Evolutionary conservation across 2,888 invertebrate species (phyloP).

Genomic region (Gibbula magus): DNA sequence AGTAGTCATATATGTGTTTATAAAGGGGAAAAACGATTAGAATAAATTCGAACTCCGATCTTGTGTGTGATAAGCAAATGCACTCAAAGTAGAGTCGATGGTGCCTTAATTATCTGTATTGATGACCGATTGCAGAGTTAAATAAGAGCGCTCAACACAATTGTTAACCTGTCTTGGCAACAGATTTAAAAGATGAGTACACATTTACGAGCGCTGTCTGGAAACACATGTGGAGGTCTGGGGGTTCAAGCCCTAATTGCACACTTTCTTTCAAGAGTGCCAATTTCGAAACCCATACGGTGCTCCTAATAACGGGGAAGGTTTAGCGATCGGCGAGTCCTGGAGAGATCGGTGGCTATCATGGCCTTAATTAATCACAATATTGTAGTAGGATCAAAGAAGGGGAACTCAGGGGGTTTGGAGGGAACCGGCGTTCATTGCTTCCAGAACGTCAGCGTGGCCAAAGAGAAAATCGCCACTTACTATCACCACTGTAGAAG

Average conservation of each 20-base stretch:
- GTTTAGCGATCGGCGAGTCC: neutral
- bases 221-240: neutral
- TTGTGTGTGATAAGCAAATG: too few species aligned
- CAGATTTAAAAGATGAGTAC: neutral
- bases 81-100: too few species aligned
- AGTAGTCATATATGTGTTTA: too few species aligned
- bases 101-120: too few species aligned
- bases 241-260: neutral
- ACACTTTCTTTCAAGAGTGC: neutral
- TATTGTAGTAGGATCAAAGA: constrained; percentile 3
- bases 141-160: too few species aligned
- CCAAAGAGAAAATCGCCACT: too few species aligned
- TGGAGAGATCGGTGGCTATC: neutral
- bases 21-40: too few species aligned
- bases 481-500: too few species aligned
- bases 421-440: neutral
- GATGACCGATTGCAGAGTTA: too few species aligned
- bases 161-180: too few species aligned
- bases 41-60: too few species aligned
- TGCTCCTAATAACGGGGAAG: neutral
- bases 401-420: neutral
- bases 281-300: neutral
- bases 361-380: neutral
- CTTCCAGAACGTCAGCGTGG: too few species aligned
- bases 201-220: neutral